A percentile compares a stretch with the other conserved stretches of the same genome.
Evolutionary conservation across 1,140 invertebrate species (phyloP).

Genomic region (Augochlora pura): DNA sequence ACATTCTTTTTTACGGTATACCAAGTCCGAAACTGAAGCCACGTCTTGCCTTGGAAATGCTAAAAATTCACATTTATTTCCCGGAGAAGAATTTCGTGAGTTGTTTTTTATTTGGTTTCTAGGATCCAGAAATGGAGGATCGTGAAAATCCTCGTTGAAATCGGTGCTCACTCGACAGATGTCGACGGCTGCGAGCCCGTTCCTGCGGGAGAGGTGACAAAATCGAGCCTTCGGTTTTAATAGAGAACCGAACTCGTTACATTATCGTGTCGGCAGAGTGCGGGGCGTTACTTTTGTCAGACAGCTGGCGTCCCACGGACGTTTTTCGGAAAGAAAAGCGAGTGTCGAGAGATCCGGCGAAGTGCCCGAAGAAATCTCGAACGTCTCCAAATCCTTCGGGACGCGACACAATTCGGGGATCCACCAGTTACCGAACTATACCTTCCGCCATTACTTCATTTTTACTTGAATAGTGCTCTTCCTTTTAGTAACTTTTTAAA

Average conservation of each 20-base stretch:
- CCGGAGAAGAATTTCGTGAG: no score
- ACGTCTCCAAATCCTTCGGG: background rate
- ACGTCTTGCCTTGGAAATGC: no score
- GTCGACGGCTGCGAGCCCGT: background rate
- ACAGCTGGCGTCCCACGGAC: slow-evolving; percentile 19
- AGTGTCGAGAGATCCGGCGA: background rate
- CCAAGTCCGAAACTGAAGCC: no score
- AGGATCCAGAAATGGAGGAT: background rate
- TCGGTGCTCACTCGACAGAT: slow-evolving; percentile 18
- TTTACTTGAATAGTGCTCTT: no score
- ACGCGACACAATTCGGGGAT: background rate
- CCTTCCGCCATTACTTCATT: no score
- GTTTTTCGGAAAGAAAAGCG: background rate
- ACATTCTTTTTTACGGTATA: no score
- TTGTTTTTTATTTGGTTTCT: no score
- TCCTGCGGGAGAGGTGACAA: slow-evolving; percentile 27
- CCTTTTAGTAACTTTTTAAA: no score
- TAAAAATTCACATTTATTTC: no score
- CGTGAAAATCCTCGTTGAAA: background rate
- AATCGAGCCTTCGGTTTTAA: slow-evolving; percentile 34
- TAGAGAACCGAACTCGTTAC: slow-evolving; percentile 28
- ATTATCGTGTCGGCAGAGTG: slow-evolving; percentile 14
- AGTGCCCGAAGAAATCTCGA: background rate
- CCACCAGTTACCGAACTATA: background rate
- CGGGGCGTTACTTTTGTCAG: background rate